Base-by-base conservation (phyloP, 2,113 vertebrate genomes). In the Marmota monax region DNA sequence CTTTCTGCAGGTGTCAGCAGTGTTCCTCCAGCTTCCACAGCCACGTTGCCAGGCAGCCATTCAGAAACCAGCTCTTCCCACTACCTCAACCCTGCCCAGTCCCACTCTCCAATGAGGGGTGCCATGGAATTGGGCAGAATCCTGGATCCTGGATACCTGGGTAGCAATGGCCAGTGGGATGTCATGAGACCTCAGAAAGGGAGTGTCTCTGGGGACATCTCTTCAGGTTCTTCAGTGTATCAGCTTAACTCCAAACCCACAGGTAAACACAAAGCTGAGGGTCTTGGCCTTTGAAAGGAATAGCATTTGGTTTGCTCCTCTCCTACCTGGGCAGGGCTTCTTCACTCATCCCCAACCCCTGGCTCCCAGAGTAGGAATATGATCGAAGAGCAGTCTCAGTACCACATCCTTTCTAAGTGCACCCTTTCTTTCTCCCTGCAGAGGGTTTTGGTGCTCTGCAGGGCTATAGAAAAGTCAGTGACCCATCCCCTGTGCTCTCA, bases 191-290 rank as follows among this genome's bases (percentile, higher is more conserved):
- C 90, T 0, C 96, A 97, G 87, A 98, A 98, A 95, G 97, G 96
- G 2, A 98, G 96, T 11, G 20, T 94, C 0, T 97, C 90, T 0
- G 98, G 98, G 7, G 97, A 99, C 25, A 86, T 99, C 61, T 99
- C 99, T 4, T 99, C 98, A 0, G 98, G 98, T 48, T 99, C 99
- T 0, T 98, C 98, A 0, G 98, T 98, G 29, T 98, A 98, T 97
- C 98, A 99, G 80, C 98, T 99, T 0, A 97, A 97, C 67, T 97
- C 98, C 93, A 99, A 99, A 58, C 98, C 99, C 79, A 98, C 99
- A 98, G 99, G 99, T 99, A 98, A 29, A 20, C 20, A 39, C 37
- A 16, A 67, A 80, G 5, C 48, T 0, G 0, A 37, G 8, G 2
- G 4, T 1, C 58, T 22, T 42, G 14, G 37, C 56, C n/a, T 67